phyloP scores from a whole-genome alignment of 2,797 vertebrate species.

The Chiloscyllium punctatum region DNA sequence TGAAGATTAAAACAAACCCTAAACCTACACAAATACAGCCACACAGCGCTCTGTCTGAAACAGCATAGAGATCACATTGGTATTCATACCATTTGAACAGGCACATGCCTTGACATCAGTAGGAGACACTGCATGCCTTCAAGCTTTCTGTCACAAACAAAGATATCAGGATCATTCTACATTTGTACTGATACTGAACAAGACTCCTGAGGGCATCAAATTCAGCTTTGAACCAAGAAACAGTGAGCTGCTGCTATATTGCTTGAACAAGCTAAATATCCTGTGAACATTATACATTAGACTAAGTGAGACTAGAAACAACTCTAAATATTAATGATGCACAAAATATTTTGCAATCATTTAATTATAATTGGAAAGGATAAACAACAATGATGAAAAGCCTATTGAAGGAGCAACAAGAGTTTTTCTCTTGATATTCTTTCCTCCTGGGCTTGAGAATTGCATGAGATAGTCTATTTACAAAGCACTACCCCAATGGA shows the following conservation, averaged over 20 bases:
- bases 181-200: constrained; percentile 18
- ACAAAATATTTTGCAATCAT: background rate
- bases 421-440: background rate
- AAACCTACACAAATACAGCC: background rate
- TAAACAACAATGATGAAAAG: background rate
- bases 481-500: too few relatives aligned
- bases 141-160: constrained; percentile 4
- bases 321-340: background rate
- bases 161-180: constrained; percentile 29
- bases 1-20: background rate
- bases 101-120: background rate
- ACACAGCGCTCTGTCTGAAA: background rate
- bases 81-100: background rate
- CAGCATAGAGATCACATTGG: background rate
- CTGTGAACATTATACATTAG: background rate
- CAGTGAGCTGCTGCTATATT: background rate
- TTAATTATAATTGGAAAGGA: background rate
- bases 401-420: too few relatives aligned
- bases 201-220: constrained; percentile 3
- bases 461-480: too few relatives aligned
- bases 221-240: background rate
- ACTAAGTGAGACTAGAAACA: background rate
- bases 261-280: background rate
- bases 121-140: background rate
- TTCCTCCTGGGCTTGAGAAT: too few relatives aligned